Evolutionary conservation across 2,888 invertebrate genomes (phyloP), one percentile per base, ranked within the genome.

Genomic region (Cyclophora albipunctata): DNA sequence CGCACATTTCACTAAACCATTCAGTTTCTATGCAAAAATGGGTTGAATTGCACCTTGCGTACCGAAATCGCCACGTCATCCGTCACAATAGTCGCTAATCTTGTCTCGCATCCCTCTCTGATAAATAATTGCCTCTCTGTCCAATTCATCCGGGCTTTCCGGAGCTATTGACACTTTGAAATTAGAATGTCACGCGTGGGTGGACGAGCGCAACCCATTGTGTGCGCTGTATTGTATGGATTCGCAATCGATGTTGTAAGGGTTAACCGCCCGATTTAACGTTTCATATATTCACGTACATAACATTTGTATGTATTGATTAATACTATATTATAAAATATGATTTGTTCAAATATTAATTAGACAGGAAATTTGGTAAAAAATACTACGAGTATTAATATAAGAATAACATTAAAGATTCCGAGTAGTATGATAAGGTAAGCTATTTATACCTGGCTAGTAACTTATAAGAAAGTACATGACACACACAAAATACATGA

Each of bases 181-280:
- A 82, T 79, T 78, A 78, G 78, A 79, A 78, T 77, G 81, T 83
- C 78, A 83, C 77, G 84, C 84, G 84, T 83, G 85, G 84, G 82
- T 82, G 84, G 75, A 71, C 73, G 62, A 69, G 73, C 77, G 79
- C 80, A 81, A 80, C 73, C 72, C 73, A 81, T 83, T 83, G 82
- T 84, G 62, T 61, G 73, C 74, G 69, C 69, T 71, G 60, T 64
- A 62, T 65, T 64, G 67, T 65, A 64, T 62, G 66, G 67, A 69
- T 73, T 69, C 64, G 73, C 72, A 69, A 72, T 67, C 65, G 63
- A 53, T 70, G 67, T 68, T 66, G 66, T 68, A 67, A 71, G 73
- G 75, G 71, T 72, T 75, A 71, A 71, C 43, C 43, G 43, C 20
- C 34, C 34, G 43, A 43, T 43, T 34, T 20, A 20, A 5, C 20